A percentile compares a stretch with the other conserved stretches of the same genome.
Conservation (phyloP, 2,797 vertebrate species). For the Syngnathus acus region DNA sequence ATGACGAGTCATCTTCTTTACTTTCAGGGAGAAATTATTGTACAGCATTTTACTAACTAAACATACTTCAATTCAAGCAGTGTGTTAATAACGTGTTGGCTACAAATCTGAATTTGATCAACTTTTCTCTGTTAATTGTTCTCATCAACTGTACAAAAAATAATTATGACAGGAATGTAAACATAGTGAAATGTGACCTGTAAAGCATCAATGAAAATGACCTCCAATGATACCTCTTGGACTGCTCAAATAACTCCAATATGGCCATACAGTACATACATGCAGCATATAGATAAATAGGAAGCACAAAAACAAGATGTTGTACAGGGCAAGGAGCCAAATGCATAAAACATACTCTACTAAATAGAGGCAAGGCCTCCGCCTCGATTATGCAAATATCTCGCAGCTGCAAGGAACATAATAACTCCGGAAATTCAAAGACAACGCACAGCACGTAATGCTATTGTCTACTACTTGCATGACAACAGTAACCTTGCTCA, state of each 20-base stretch:
- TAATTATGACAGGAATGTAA: conserved; percentile 30
- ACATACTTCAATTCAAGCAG: background rate
- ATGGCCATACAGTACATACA: conserved; percentile 12
- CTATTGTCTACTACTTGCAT: conserved; percentile 62
- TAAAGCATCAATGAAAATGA: conserved; percentile 23
- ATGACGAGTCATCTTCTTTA: background rate
- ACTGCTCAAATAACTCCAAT: conserved; percentile 24
- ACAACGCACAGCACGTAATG: conserved; percentile 52
- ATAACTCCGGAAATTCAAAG: conserved; percentile 63
- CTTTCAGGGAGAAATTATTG: background rate
- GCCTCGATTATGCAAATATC: conserved; percentile 68
- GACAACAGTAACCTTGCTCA: conserved; percentile 64
- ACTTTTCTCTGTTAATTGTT: conserved; percentile 42
- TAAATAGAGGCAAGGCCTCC: conserved; percentile 47
- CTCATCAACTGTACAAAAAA: conserved; percentile 31
- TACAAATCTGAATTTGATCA: conserved; percentile 7
- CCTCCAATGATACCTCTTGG: conserved; percentile 19
- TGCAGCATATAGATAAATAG: background rate
- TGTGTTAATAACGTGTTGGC: background rate
- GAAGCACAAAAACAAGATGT: conserved; percentile 20
- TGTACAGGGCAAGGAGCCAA: conserved; percentile 53
- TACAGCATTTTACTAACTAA: background rate
- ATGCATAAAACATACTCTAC: conserved; percentile 46
- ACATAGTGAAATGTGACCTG: conserved; percentile 35
- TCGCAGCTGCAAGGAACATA: conserved; percentile 63